Base-by-base conservation (phyloP, 2,888 invertebrate species). In the Tromatobia lineatoria region DNA sequence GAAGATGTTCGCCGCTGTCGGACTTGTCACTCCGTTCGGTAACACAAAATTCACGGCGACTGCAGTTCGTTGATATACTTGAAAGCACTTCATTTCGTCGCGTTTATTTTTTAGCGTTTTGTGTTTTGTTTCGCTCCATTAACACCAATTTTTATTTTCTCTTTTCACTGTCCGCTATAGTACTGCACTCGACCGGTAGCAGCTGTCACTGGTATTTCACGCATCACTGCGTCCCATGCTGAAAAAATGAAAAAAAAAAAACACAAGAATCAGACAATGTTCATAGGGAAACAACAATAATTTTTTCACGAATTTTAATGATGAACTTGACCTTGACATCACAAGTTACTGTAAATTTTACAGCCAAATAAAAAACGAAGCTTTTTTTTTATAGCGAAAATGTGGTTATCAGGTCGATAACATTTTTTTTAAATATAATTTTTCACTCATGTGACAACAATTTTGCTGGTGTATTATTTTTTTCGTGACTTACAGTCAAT, bases 191-290 rank as follows among this genome's bases (percentile, higher is more conserved):
- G 94, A 87, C 94, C 94, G 86, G 94, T 94, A 67, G 93, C 91
- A 71, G 93, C 95, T 71, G 91, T 92, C 76, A 90, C 89, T 66
- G 92, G 91, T 88, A 93, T 91, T 86, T 94, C 94, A 80, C 91
- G 90, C 91, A 96, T 94, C 90, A 96, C 95, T 90, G 96, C 97
- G 89, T 96, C 96, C 97, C 97, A 97, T 79, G 97, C 97, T 97
- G 95, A 70, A 95, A 95, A 87, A 88, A 73, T 88, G 84, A 88
- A 88, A 88, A 42, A 86, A 13, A 87, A 86, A 71, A 76, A 83
- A 10, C 8, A 18, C 18, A 8, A 50, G 18, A 38, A 8, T 38
- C 10, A 10, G n/a, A 10, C 38, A 10, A 38, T 10, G 1, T 38
- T 10, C 38, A 38, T 0, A 38, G 8, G 38, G 10, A 38, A 38